Conservation (phyloP, 1,140 invertebrate genomes). For the Drosophila pallidifrons region DNA sequence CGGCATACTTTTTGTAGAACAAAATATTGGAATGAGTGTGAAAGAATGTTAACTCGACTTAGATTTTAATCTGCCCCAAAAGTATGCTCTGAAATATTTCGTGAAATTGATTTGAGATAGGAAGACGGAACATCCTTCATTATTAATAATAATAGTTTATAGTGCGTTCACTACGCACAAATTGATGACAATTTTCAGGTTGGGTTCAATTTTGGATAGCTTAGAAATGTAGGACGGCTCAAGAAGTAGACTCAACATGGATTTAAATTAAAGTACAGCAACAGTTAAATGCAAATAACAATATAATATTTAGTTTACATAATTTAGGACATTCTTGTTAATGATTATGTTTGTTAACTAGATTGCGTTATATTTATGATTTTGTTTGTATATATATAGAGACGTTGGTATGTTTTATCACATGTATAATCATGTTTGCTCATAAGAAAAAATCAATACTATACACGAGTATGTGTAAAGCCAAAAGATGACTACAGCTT, state of each 20-base stretch:
- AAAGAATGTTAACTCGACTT: background rate
- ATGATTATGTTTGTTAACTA: constrained; percentile 34
- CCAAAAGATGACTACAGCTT: constrained; percentile 1
- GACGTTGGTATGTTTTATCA: constrained; percentile 29
- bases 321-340: background rate
- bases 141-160: background rate
- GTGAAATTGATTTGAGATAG: background rate
- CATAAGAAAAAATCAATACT: background rate
- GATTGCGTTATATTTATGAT: constrained; percentile 14
- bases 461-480: background rate
- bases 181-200: background rate
- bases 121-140: constrained; percentile 4
- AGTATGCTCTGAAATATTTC: background rate
- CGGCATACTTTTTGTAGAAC: constrained; percentile 12
- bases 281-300: constrained; percentile 19
- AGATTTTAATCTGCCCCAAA: background rate
- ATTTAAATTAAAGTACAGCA: constrained; percentile 8
- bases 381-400: background rate
- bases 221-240: constrained; percentile 9
- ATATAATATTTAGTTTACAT: constrained; percentile 7
- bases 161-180: background rate
- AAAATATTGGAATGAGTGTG: too few species aligned
- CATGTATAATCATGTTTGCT: constrained; percentile 9
- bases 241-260: background rate
- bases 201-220: background rate